Evolutionary conservation across 2,113 vertebrate genomes (phyloP).

Genomic region (Poeciliopsis prolifica): DNA sequence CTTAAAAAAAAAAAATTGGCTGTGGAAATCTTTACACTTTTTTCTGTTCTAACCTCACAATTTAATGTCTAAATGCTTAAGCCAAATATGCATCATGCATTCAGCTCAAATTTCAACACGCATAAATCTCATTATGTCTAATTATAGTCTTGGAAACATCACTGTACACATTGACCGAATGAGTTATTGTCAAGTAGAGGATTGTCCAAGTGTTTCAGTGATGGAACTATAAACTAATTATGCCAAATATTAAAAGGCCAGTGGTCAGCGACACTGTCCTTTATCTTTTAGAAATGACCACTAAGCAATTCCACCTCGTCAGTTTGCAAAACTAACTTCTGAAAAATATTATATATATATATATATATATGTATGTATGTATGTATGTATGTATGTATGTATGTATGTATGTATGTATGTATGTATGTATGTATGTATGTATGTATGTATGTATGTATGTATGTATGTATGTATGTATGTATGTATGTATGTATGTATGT

Average conservation of each 20-base stretch:
- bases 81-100: not conserved
- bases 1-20: too few relatives aligned
- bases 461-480: too few relatives aligned
- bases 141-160: slow-evolving; percentile 32
- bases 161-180: slow-evolving; percentile 3
- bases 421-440: too few relatives aligned
- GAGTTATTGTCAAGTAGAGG: not conserved
- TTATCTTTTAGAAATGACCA: slow-evolving; percentile 26
- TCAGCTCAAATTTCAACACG: slow-evolving; percentile 6
- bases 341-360: too few relatives aligned
- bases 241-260: slow-evolving; percentile 2
- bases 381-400: too few relatives aligned
- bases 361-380: too few relatives aligned
- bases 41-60: not conserved
- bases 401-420: too few relatives aligned
- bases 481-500: too few relatives aligned
- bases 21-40: slow-evolving; percentile 1
- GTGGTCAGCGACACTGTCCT: slow-evolving; percentile 20
- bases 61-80: slow-evolving; percentile 16
- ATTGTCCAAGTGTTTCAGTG: not conserved
- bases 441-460: too few relatives aligned
- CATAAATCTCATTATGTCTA: slow-evolving; percentile 41
- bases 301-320: slow-evolving; percentile 31
- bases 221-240: slow-evolving; percentile 27
- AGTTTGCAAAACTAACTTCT: slow-evolving; percentile 14